Evolutionary conservation across 2,888 invertebrate genomes (phyloP), one percentile per base, ranked within the genome.

Genomic region (Erpobdella octoculata): DNA sequence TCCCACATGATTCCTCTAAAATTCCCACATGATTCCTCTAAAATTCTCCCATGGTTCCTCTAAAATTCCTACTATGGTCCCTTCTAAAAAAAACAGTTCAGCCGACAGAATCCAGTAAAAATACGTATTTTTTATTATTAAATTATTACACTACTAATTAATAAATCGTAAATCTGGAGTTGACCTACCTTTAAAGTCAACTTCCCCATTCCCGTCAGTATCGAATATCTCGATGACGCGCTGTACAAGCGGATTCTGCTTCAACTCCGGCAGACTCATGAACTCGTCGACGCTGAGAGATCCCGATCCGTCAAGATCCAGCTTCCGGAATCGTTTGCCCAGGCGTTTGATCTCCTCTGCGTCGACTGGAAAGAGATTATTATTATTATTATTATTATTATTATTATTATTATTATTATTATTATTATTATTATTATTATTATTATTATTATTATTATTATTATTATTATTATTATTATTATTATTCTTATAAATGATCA

Each of bases 181-280:
- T n/a, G 35, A 15, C n/a, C 46, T 53, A 89, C 89, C 90, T 87
- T 89, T 89, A 82, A 90, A 90, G 83, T 90, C 89, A 69, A 90
- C 97, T 87, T 98, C 98, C 72, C 98, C 98, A 84, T 99, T 98
- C 74, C 97, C 96, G 86, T 98, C 98, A 37, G 95, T 96, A 86
- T 98, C 98, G 85, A 98, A 99, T 81, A 98, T 98, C 84, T 98
- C 98, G 82, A 98, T 98, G 74, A 98, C 98, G 84, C 98, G 90
- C 85, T 98, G 98, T 75, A 99, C 98, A 76, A 99, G 86, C 70
- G 98, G 98, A 86, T 98, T 98, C 85, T 98, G 98, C 86, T 98
- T 97, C 79, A 98, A 86, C 86, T 99, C 98, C 48, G 98, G 97
- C 83, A 98, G 87, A 73, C 95, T 93, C 97, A 99, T 97, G 85